Evolutionary conservation across 2,888 invertebrate species (phyloP).

Genomic region (Carabus problematicus): DNA sequence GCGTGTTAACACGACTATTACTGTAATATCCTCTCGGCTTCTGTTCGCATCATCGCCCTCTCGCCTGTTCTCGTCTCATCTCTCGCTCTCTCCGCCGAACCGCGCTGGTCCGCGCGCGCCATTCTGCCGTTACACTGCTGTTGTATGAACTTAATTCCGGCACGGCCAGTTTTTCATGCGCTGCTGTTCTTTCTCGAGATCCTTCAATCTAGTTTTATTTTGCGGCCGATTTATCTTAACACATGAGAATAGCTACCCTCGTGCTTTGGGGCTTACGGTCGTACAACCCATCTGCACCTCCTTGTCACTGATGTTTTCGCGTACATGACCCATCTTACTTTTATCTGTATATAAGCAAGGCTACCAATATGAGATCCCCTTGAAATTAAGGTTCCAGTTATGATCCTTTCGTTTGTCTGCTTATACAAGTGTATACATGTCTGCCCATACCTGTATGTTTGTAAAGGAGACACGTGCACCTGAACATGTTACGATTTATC

Average conservation of each 20-base stretch:
- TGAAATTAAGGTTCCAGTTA: not conserved
- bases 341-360: slow-evolving; percentile 6
- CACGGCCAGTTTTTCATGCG: slow-evolving; percentile 33
- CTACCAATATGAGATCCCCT: not conserved
- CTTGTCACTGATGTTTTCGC: slow-evolving; percentile 9
- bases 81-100: slow-evolving; percentile 11
- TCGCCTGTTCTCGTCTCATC: slow-evolving; percentile 22
- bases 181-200: slow-evolving; percentile 31
- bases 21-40: slow-evolving; percentile 50
- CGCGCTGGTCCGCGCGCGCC: slow-evolving; percentile 11
- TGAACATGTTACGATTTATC: slow-evolving; percentile 25
- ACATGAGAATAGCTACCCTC: slow-evolving; percentile 29
- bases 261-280: slow-evolving; percentile 3
- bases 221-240: slow-evolving; percentile 41
- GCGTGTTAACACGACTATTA: slow-evolving; percentile 53
- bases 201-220: slow-evolving; percentile 43
- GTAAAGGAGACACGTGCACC: slow-evolving; percentile 14
- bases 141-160: slow-evolving; percentile 31
- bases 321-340: slow-evolving; percentile 3
- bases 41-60: slow-evolving; percentile 47
- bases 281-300: slow-evolving; percentile 2
- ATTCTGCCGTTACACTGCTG: slow-evolving; percentile 5
- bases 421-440: slow-evolving; percentile 4
- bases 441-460: slow-evolving; percentile 1
- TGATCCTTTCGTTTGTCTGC: slow-evolving; percentile 2